These are phyloP conservation scores for Pseudocheirus occidentalis DNA, from an alignment of 2,797 vertebrate genomes.

Conservation along the genomic window DNA sequence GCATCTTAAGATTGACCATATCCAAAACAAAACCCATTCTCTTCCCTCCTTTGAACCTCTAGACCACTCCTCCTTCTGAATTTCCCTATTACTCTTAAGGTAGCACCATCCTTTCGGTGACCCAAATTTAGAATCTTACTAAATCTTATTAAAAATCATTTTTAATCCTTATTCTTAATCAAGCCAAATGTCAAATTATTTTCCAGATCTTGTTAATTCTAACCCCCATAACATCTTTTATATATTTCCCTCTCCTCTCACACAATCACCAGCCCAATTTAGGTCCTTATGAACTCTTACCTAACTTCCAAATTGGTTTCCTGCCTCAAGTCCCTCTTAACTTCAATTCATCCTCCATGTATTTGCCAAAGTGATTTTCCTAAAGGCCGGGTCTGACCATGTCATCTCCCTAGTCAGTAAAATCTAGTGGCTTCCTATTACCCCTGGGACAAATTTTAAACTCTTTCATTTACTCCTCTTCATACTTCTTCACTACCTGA, in stretches of 20 bases:
- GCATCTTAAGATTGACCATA: not conserved
- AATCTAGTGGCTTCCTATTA: not conserved
- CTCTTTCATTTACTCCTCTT: not conserved
- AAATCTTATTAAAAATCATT: too few relatives aligned
- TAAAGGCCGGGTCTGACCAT: not conserved
- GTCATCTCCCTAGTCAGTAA: not conserved
- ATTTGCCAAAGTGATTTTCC: not conserved
- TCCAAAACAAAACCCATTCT: not conserved
- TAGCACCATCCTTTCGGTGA: not conserved
- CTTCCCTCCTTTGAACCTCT: not conserved
- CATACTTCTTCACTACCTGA: not conserved
- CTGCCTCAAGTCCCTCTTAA: not conserved
- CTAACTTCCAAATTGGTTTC: not conserved
- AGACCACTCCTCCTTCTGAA: not conserved
- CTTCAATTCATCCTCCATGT: not conserved
- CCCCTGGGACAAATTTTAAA: not conserved
- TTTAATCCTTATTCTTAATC: not conserved
- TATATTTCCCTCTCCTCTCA: not conserved
- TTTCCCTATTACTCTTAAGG: not conserved
- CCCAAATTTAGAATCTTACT: not conserved
- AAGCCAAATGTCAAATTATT: not conserved
- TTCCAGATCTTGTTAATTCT: not conserved
- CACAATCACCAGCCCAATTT: not conserved
- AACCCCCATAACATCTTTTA: not conserved
- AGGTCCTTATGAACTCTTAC: not conserved